Conservation (phyloP, 2,888 invertebrate species). For the Tetramorium bicarinatum region DNA sequence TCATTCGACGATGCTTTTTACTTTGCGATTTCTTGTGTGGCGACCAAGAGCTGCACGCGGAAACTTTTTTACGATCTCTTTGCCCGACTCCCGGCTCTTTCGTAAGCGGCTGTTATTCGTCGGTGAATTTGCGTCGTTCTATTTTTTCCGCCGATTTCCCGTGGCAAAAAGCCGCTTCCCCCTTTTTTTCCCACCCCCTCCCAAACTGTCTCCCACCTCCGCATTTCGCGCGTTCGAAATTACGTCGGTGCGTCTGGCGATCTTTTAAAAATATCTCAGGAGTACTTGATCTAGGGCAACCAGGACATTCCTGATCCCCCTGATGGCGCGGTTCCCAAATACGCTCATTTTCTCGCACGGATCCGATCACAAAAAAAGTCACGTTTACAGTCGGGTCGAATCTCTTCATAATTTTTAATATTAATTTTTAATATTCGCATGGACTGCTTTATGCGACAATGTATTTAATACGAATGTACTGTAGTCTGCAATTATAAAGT, state of each 20-base stretch:
- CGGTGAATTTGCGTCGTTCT: constrained; percentile 62
- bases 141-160: constrained; percentile 71
- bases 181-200: constrained; percentile 30
- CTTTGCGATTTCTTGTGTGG: neutral
- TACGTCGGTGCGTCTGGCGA: constrained; percentile 72
- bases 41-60: neutral
- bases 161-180: constrained; percentile 53
- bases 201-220: neutral
- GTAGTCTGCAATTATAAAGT: neutral
- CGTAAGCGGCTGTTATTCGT: constrained; percentile 65
- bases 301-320: constrained; percentile 80
- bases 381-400: neutral
- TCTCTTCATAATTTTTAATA: neutral
- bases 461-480: neutral
- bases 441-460: neutral
- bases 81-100: constrained; percentile 41
- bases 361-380: neutral
- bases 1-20: neutral
- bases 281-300: constrained; percentile 85
- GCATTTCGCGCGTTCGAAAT: constrained; percentile 62
- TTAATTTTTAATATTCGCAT: neutral
- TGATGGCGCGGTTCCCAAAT: constrained; percentile 55
- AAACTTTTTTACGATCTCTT: constrained; percentile 20
- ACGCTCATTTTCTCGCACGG: constrained; percentile 41
- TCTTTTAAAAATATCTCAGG: constrained; percentile 82